A percentile compares a stretch with the other conserved stretches of the same genome.
Conservation (phyloP, 1,140 invertebrate species). For the Papilio aristodemus region DNA sequence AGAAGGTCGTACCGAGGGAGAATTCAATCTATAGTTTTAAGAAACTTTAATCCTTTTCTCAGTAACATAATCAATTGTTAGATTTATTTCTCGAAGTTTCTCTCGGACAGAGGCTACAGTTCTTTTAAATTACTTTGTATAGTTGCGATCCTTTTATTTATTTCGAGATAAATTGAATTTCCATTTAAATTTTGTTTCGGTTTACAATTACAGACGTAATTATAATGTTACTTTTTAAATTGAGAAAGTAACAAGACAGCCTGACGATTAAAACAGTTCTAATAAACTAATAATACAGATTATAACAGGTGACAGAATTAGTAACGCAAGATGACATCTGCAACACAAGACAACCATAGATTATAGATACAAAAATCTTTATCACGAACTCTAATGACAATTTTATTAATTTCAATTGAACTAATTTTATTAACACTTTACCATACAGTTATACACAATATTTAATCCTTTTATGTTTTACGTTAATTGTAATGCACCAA, state of each 20-base stretch:
- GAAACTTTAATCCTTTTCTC: constrained; percentile 19
- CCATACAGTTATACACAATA: background rate
- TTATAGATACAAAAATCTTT: no score
- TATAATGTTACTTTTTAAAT: no score
- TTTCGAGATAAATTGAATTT: constrained; percentile 6
- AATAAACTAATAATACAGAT: no score
- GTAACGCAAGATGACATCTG: no score
- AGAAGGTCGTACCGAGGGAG: background rate
- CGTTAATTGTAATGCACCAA: background rate
- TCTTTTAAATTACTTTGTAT: constrained; percentile 22
- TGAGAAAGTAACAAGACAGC: no score
- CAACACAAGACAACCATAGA: no score
- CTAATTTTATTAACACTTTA: no score
- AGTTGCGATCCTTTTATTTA: constrained; percentile 5
- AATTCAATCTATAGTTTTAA: constrained; percentile 23
- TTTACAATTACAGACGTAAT: background rate
- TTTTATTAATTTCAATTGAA: no score
- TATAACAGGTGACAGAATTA: no score
- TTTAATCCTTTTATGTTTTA: background rate
- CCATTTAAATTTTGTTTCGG: background rate
- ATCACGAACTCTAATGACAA: no score
- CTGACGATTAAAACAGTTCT: no score
- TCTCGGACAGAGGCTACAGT: constrained; percentile 11
- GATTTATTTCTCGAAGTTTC: constrained; percentile 16
- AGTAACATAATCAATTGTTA: constrained; percentile 24